A percentile compares a stretch with the other conserved stretches of the same genome.
Evolutionary conservation across 2,888 invertebrate genomes (phyloP).

Genomic region (Caenorhabditis japonica): DNA sequence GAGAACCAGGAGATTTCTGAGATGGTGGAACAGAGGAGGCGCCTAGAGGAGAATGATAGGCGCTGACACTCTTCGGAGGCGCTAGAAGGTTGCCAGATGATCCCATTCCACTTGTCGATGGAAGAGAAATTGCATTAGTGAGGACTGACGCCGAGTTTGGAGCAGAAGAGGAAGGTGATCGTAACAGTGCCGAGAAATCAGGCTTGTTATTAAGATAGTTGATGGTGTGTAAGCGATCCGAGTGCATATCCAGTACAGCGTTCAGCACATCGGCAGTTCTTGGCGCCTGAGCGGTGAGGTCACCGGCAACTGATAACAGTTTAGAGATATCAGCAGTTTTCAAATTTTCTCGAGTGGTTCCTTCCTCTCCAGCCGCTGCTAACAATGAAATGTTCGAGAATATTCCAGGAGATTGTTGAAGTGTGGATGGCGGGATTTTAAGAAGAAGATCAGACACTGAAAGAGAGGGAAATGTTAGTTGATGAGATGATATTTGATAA

Average conservation of each 20-base stretch:
- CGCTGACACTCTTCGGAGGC: slow-evolving; percentile 51
- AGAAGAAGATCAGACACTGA: slow-evolving; percentile 42
- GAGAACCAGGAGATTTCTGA: slow-evolving; percentile 34
- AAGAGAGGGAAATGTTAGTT: slow-evolving; percentile 1
- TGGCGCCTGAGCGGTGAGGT: slow-evolving; percentile 68
- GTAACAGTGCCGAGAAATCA: slow-evolving; percentile 54
- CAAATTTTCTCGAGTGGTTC: slow-evolving; percentile 62
- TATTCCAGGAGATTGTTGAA: slow-evolving; percentile 71
- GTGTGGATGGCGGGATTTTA: slow-evolving; percentile 50
- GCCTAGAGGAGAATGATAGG: slow-evolving; percentile 54
- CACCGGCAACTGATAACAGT: slow-evolving; percentile 57
- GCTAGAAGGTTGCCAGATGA: slow-evolving; percentile 26
- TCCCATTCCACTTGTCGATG: slow-evolving; percentile 49
- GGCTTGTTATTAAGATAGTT: slow-evolving; percentile 60
- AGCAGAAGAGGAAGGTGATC: slow-evolving; percentile 62
- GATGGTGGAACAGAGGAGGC: slow-evolving; percentile 19
- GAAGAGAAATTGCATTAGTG: slow-evolving; percentile 37
- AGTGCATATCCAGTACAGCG: slow-evolving; percentile 75
- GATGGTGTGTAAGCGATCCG: slow-evolving; percentile 63
- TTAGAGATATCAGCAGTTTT: slow-evolving; percentile 65
- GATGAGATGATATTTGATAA: not conserved
- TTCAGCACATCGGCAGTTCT: slow-evolving; percentile 76
- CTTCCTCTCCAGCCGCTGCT: slow-evolving; percentile 59
- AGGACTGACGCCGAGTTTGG: slow-evolving; percentile 67
- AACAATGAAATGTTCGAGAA: slow-evolving; percentile 72